Conservation (phyloP, 2,888 invertebrate genomes). For the Drosophila macrospina region DNA sequence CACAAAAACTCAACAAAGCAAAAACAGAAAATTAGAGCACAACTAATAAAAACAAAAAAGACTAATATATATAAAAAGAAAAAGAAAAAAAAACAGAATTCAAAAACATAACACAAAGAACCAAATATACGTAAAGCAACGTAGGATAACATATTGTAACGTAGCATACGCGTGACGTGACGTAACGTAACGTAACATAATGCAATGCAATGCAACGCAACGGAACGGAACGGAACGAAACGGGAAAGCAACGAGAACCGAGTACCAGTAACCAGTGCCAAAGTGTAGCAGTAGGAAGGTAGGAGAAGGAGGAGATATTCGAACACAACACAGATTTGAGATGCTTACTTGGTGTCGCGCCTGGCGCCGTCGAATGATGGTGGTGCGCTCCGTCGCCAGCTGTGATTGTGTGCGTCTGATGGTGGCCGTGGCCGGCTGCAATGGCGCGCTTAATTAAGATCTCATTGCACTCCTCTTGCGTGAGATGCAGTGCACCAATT, state of each 20-base stretch:
- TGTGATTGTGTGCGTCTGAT: conserved; percentile 85
- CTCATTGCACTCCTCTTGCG: conserved; percentile 92
- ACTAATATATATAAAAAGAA: conserved; percentile 4
- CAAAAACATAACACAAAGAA: conserved; percentile 1
- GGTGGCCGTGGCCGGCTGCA: conserved; percentile 88
- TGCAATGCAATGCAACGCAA: conserved; percentile 24
- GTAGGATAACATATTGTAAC: conserved; percentile 20
- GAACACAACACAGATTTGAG: conserved; percentile 78
- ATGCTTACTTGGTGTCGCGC: conserved; percentile 84
- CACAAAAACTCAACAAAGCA: conserved; percentile 44
- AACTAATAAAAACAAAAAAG: conserved; percentile 30
- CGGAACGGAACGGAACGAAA: conserved; percentile 31
- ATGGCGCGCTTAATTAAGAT: conserved; percentile 91
- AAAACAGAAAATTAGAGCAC: conserved; percentile 22
- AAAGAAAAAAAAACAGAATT: conserved; percentile 13
- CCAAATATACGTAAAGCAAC: conserved; percentile 30
- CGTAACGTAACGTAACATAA: conserved; percentile 21
- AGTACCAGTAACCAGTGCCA: conserved; percentile 52
- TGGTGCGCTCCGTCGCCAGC: conserved; percentile 83
- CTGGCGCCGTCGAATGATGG: conserved; percentile 73
- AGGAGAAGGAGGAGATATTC: conserved; percentile 31
- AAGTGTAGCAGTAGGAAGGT: conserved; percentile 40
- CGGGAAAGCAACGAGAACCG: conserved; percentile 57
- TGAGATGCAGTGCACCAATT: conserved; percentile 90
- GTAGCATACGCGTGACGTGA: conserved; percentile 14